Base-by-base conservation (phyloP, 2,113 vertebrate species). In the Psammodynastes pulverulentus region DNA sequence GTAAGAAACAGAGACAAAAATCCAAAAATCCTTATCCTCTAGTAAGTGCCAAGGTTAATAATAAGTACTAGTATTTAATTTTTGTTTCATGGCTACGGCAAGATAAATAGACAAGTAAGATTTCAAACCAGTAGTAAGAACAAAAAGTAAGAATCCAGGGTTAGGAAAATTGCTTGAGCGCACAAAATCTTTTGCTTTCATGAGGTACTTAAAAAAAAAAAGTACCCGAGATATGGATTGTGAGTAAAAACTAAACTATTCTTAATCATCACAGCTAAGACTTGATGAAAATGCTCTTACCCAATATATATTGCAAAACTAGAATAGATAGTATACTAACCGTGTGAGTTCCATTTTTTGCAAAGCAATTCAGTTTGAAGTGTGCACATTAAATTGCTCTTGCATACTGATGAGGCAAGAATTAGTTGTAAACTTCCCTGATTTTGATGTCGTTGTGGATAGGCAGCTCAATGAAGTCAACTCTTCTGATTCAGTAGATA, bases 401-500 rank as follows among this genome's bases (percentile, higher is more conserved):
- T 72, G 87, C 67, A 53, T 45, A 90, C 21, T 94, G 84, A 51
- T 43, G 54, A 86, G 58, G 72, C 87, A 53, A 4, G 1, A 91
- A 94, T 94, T 95, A 93, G 48, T 91, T 94, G 56, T 56, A 89
- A 90, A 92, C 56, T 94, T 94, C 53, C 51, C 13, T 45, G 0
- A 89, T 94, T 88, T 94, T 91, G 89, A 92, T 93, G 90, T 94
- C 53, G 46, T 62, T 91, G 39, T 72, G 58, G 93, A 95, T 24
- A 39, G 72, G 79, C 89, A 92, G 89, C 48, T 93, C 92, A 93
- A 93, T 94, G 86, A 93, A 96, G 95, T 95, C 90, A 96, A 94
- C 94, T 96, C 92, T 91, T 97, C 48, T 39, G 91, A 94, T 95
- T 96, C 96, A 95, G 15, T 93, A 91, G 90, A 91, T 93, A 96